Evolutionary conservation across 1,140 invertebrate genomes (phyloP).

Genomic region (Hylyphantes graminicola): DNA sequence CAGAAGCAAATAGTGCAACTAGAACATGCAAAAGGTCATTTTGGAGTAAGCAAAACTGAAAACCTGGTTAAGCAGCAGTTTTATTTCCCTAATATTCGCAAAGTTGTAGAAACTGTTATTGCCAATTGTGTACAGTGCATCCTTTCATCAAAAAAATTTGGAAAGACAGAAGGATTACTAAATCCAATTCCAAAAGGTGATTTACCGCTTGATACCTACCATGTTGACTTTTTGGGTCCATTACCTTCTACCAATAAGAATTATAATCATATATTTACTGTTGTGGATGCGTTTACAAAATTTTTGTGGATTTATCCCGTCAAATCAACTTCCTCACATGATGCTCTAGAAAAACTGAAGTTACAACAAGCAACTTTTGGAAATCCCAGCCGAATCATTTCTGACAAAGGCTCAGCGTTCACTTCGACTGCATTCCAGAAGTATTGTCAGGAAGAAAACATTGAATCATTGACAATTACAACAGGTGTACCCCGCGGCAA

Average conservation of each 20-base stretch:
- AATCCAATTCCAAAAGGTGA: conserved; percentile 11
- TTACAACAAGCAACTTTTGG: not conserved
- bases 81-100: conserved; percentile 10
- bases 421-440: not conserved
- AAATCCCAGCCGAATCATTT: conserved; percentile 3
- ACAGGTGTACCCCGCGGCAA: not conserved
- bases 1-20: not conserved
- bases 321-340: not conserved
- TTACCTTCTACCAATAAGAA: conserved; percentile 30
- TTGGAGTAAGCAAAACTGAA: conserved; percentile 14
- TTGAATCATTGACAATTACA: not conserved
- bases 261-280: conserved; percentile 34
- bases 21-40: conserved; percentile 21
- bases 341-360: conserved; percentile 8
- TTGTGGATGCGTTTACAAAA: conserved; percentile 31
- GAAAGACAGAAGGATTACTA: conserved; percentile 7
- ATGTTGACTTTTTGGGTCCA: conserved; percentile 23
- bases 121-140: conserved; percentile 25
- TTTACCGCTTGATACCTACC: conserved; percentile 7
- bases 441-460: not conserved
- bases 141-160: not conserved
- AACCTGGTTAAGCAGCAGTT: not conserved
- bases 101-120: not conserved
- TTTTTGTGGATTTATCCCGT: conserved; percentile 33
- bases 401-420: not conserved